phyloP scores from a whole-genome alignment of 2,888 invertebrate genomes.

The Scaptomyza reducta region DNA sequence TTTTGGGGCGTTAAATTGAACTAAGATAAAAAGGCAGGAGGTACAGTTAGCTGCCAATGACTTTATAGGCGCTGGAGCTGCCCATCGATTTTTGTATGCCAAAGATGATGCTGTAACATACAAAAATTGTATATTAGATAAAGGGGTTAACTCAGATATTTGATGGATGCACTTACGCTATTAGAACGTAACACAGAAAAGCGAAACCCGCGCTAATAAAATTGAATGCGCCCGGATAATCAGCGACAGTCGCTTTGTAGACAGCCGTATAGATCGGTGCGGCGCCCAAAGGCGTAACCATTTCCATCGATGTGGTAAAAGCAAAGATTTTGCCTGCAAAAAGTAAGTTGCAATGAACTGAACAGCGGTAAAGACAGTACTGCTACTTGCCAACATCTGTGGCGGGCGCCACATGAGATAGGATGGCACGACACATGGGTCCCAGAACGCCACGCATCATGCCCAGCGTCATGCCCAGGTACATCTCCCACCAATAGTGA shows the following conservation, averaged over 20 bases:
- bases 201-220: constrained; percentile 86
- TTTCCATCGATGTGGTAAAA: constrained; percentile 88
- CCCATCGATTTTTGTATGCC: constrained; percentile 82
- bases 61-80: constrained; percentile 71
- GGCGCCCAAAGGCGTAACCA: constrained; percentile 87
- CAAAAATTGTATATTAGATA: background rate
- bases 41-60: constrained; percentile 78
- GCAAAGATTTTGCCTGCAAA: constrained; percentile 87
- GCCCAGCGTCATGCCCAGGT: constrained; percentile 79
- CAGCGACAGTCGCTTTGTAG: constrained; percentile 85
- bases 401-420: constrained; percentile 82
- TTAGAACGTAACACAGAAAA: constrained; percentile 84
- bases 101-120: constrained; percentile 74
- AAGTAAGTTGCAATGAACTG: too few species aligned
- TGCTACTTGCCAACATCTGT: constrained; percentile 83
- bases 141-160: too few species aligned
- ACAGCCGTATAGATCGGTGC: constrained; percentile 88
- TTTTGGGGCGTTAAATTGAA: constrained; percentile 32
- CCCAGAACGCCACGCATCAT: constrained; percentile 81
- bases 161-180: constrained; percentile 84
- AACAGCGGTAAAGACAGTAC: too few species aligned
- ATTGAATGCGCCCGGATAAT: constrained; percentile 87
- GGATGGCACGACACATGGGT: constrained; percentile 83
- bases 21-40: constrained; percentile 4
- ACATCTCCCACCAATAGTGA: constrained; percentile 80